Evolutionary conservation across 2,888 invertebrate species (phyloP), one percentile per base, ranked within the genome.

Genomic region (Phengaris alcon): DNA sequence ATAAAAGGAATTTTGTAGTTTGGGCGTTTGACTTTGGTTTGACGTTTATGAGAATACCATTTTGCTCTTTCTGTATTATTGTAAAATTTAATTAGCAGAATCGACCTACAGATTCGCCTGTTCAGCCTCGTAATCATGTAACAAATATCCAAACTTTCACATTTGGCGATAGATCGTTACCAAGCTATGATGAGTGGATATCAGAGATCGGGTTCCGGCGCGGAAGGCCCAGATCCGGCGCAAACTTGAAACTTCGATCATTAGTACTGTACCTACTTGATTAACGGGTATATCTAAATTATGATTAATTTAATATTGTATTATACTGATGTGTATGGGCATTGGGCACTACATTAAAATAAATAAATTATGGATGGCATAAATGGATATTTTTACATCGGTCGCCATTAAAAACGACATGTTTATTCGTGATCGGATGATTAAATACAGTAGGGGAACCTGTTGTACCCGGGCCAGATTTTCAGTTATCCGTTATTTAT

Each of bases 131-230:
- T 9, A 3, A 22, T 35, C 22, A 10, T 22, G 59, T 59, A 64
- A 64, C 35, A 64, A 64, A 64, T 44, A 64, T 64, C 64, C 64
- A 64, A 64, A 64, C 64, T 64, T 64, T 64, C 64, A 64, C 35
- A 52, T 52, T 64, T 64, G 35, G 64, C 35, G 64, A 64, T 64
- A 64, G 64, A 64, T 64, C 64, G 64, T 64, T 64, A 64, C 35
- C 64, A 64, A 64, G 64, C 35, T 64, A 64, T 64, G 64, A 64
- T 64, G 64, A 64, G 64, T 64, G 64, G 64, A 44, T 64, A 64
- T 64, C 64, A 44, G 64, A 64, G 64, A 64, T 64, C 52, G 52
- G 52, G 52, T 52, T 52, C 64, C 64, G 64, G 35, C 64, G 64
- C 35, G 64, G 64, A 64, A 64, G 64, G 35, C 64, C 35, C 64